Evolutionary conservation across 1,140 invertebrate genomes (phyloP).

Genomic region (Ruditapes philippinarum): DNA sequence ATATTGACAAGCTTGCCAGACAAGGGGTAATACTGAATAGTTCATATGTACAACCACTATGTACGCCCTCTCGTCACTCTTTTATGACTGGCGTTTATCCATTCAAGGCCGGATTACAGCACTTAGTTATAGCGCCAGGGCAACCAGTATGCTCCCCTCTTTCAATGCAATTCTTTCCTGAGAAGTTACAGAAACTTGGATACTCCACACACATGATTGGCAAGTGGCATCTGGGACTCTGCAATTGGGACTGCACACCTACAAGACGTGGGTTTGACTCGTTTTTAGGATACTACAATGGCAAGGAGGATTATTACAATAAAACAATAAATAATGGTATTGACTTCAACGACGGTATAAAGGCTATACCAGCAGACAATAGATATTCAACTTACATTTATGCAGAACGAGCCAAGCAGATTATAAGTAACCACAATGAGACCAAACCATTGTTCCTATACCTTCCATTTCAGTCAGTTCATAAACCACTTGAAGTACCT

Average conservation of each 20-base stretch:
- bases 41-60: conserved; percentile 80
- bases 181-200: conserved; percentile 91
- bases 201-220: conserved; percentile 94
- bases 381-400: conserved; percentile 1
- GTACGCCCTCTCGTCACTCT: conserved; percentile 76
- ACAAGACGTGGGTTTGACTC: conserved; percentile 87
- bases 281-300: conserved; percentile 86
- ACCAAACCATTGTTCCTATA: conserved; percentile 9
- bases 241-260: conserved; percentile 85
- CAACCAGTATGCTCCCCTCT: conserved; percentile 92
- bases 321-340: conserved; percentile 56
- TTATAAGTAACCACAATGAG: not conserved
- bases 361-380: conserved; percentile 86
- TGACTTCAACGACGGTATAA: conserved; percentile 75
- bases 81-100: conserved; percentile 55
- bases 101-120: conserved; percentile 57
- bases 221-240: conserved; percentile 89
- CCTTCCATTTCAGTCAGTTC: conserved; percentile 38
- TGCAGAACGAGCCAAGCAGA: not conserved
- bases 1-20: conserved; percentile 77
- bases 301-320: conserved; percentile 80
- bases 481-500: conserved; percentile 13
- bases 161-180: conserved; percentile 91
- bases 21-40: conserved; percentile 80
- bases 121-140: conserved; percentile 87